A percentile compares a stretch with the other conserved stretches of the same genome.
These are phyloP conservation scores for Macrosteles quadrilineatus DNA, from an alignment of 1,140 invertebrate species.

Conservation along the genomic window DNA sequence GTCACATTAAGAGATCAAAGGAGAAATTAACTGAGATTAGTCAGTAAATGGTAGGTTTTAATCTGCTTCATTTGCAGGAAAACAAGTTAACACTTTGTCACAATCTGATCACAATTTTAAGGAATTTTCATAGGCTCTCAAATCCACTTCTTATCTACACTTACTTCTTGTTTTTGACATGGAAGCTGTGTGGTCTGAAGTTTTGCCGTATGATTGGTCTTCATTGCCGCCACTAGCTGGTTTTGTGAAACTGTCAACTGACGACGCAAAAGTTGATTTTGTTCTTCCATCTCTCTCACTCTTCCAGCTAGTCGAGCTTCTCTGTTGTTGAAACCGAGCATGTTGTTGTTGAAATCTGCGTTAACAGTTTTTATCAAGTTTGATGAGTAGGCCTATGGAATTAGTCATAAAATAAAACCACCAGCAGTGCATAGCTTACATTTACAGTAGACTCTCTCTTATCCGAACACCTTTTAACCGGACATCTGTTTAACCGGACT, in stretches of 20 bases:
- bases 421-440: background rate
- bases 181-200: slow-evolving; percentile 5
- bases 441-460: too few relatives aligned
- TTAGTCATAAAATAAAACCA: background rate
- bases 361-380: too few relatives aligned
- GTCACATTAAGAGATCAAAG: too few relatives aligned
- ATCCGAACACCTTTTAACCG: too few relatives aligned
- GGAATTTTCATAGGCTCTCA: too few relatives aligned
- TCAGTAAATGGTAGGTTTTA: too few relatives aligned
- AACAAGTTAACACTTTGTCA: too few relatives aligned
- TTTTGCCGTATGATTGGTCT: slow-evolving; percentile 32
- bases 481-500: too few relatives aligned
- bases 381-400: background rate
- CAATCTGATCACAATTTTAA: too few relatives aligned
- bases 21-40: too few relatives aligned
- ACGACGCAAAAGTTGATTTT: slow-evolving; percentile 54
- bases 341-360: slow-evolving; percentile 43
- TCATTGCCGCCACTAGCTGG: slow-evolving; percentile 53
- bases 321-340: slow-evolving; percentile 52
- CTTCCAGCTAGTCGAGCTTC: slow-evolving; percentile 54
- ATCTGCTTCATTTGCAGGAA: too few relatives aligned
- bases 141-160: slow-evolving; percentile 1
- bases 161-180: slow-evolving; percentile 26
- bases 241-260: slow-evolving; percentile 57
- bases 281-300: slow-evolving; percentile 57